Percentiles rank a stretch among this genome's conserved stretches.
These are phyloP conservation scores for Amphipyra berbera DNA, from an alignment of 2,888 invertebrate species.

Conservation along the genomic window DNA sequence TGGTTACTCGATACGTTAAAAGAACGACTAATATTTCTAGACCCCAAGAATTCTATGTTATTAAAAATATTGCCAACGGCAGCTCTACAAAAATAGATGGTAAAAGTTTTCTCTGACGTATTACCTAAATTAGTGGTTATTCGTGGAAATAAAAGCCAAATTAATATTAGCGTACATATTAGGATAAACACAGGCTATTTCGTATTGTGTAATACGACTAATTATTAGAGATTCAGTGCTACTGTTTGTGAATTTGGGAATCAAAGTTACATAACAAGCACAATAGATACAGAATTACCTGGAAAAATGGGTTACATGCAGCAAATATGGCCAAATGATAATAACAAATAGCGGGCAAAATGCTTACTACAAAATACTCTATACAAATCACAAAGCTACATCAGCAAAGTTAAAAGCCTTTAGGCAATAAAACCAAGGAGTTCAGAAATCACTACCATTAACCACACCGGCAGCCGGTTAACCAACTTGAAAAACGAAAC, in stretches of 20 bases:
- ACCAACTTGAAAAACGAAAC: slow-evolving; percentile 23
- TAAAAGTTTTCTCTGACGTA: neutral
- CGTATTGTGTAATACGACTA: slow-evolving; percentile 1
- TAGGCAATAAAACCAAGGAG: slow-evolving; percentile 29
- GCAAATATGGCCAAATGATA: neutral
- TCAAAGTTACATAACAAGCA: neutral
- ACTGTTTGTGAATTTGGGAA: neutral
- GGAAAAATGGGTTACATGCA: neutral
- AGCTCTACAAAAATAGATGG: neutral
- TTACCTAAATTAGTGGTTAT: neutral
- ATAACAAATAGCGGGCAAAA: slow-evolving; percentile 1
- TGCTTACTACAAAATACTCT: slow-evolving; percentile 5
- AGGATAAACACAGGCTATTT: neutral
- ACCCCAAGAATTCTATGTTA: slow-evolving; percentile 3
- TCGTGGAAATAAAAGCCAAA: neutral
- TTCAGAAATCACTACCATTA: slow-evolving; percentile 30
- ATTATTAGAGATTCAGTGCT: slow-evolving; percentile 4
- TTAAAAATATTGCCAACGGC: neutral
- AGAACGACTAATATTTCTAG: slow-evolving; percentile 4
- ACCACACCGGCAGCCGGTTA: slow-evolving; percentile 14
- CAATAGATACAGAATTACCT: neutral
- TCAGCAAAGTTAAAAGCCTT: slow-evolving; percentile 7
- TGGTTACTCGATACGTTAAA: slow-evolving; percentile 23
- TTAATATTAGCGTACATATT: no score
- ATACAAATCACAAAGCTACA: slow-evolving; percentile 10